These are phyloP conservation scores for Thalpophila matura DNA, from an alignment of 2,888 invertebrate species.

Conservation along the genomic window DNA sequence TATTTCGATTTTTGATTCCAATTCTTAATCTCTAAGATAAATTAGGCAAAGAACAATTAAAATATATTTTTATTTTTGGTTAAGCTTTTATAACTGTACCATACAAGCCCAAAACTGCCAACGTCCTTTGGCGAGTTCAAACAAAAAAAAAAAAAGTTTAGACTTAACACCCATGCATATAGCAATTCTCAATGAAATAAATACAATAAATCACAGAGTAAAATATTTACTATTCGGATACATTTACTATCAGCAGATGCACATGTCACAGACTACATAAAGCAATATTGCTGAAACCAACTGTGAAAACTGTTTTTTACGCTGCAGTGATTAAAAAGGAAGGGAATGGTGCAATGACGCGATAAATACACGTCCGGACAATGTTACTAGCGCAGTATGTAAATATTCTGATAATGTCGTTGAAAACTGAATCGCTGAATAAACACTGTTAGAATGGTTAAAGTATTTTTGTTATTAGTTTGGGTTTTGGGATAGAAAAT, in stretches of 20 bases:
- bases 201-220: slow-evolving; percentile 26
- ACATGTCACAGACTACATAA: slow-evolving; percentile 54
- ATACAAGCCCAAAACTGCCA: too few species aligned
- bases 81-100: too few species aligned
- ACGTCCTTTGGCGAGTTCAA: too few species aligned
- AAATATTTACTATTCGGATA: slow-evolving; percentile 33
- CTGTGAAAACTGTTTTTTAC: slow-evolving; percentile 69
- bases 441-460: neutral
- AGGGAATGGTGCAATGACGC: slow-evolving; percentile 63
- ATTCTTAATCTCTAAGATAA: too few species aligned
- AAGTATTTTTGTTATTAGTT: neutral
- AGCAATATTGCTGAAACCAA: slow-evolving; percentile 72
- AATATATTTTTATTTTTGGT: too few species aligned
- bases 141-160: neutral
- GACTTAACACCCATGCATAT: neutral
- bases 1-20: too few species aligned
- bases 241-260: slow-evolving; percentile 26
- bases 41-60: too few species aligned
- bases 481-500: neutral
- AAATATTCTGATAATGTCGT: slow-evolving; percentile 25
- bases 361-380: slow-evolving; percentile 65
- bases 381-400: slow-evolving; percentile 37
- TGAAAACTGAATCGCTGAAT: neutral
- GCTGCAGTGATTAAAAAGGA: slow-evolving; percentile 64
- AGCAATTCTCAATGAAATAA: slow-evolving; percentile 17